Conservation (phyloP, 2,888 invertebrate genomes). For the Drosophila recens region DNA sequence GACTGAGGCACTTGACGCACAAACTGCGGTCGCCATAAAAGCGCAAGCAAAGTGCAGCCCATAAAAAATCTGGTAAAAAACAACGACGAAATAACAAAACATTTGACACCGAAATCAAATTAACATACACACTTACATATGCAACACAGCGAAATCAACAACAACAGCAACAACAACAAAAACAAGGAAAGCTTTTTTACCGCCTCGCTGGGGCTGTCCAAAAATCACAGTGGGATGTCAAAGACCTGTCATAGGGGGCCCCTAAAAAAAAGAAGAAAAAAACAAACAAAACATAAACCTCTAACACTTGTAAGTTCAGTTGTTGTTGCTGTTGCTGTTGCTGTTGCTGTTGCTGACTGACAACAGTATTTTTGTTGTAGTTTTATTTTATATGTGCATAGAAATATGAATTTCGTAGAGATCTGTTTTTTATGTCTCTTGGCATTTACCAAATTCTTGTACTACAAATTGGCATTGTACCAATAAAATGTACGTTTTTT, state of each 20-base stretch:
- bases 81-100: slow-evolving; percentile 48
- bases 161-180: slow-evolving; percentile 8
- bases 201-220: slow-evolving; percentile 42
- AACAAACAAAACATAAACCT: slow-evolving; percentile 30
- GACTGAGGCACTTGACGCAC: slow-evolving; percentile 36
- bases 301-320: slow-evolving; percentile 56
- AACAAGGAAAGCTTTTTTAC: slow-evolving; percentile 32
- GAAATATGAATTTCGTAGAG: slow-evolving; percentile 45
- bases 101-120: slow-evolving; percentile 79
- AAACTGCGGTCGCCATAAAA: slow-evolving; percentile 53
- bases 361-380: slow-evolving; percentile 22
- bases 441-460: slow-evolving; percentile 56
- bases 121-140: slow-evolving; percentile 74
- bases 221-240: slow-evolving; percentile 73
- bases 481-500: slow-evolving; percentile 27
- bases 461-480: slow-evolving; percentile 52
- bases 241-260: slow-evolving; percentile 58
- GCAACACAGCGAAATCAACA: slow-evolving; percentile 5
- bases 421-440: slow-evolving; percentile 30
- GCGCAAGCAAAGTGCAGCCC: slow-evolving; percentile 71
- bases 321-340: slow-evolving; percentile 25
- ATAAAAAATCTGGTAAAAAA: slow-evolving; percentile 46
- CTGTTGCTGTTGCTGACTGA: slow-evolving; percentile 27
- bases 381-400: slow-evolving; percentile 17
- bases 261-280: background rate